Evolutionary conservation across 2,797 vertebrate genomes (phyloP).

Genomic region (Echeneis naucrates): DNA sequence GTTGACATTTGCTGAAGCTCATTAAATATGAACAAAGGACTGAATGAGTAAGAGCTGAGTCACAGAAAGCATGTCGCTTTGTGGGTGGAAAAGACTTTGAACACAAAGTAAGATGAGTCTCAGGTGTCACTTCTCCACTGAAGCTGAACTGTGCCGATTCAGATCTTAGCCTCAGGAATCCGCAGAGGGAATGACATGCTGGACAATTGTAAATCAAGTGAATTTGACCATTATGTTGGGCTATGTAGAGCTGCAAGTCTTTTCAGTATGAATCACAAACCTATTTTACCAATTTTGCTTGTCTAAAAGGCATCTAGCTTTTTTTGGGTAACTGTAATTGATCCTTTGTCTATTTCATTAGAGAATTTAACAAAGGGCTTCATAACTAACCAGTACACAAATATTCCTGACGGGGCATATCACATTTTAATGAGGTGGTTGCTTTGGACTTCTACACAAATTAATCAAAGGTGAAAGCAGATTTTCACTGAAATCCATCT

Average conservation of each 20-base stretch:
- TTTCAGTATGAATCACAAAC: not conserved
- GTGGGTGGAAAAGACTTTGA: conserved; percentile 53
- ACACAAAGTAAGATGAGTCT: conserved; percentile 16
- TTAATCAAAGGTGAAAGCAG: no score
- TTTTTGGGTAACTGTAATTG: no score
- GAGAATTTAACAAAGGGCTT: no score
- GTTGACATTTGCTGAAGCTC: conserved; percentile 54
- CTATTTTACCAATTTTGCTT: not conserved
- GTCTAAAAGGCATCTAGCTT: no score
- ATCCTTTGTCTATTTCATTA: no score
- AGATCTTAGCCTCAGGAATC: not conserved
- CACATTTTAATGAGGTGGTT: no score
- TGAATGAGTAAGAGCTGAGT: conserved; percentile 69
- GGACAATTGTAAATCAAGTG: not conserved
- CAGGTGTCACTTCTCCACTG: conserved; percentile 33
- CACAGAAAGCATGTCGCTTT: conserved; percentile 43
- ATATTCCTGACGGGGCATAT: no score
- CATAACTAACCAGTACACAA: no score
- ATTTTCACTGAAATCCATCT: no score
- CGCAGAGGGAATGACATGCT: not conserved
- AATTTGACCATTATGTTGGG: not conserved
- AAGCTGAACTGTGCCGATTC: not conserved
- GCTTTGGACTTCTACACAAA: no score
- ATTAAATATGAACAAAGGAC: conserved; percentile 66
- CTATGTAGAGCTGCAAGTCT: not conserved